Evolutionary conservation across 1,140 invertebrate species (phyloP).

Genomic region (Tetragonula clypearis): DNA sequence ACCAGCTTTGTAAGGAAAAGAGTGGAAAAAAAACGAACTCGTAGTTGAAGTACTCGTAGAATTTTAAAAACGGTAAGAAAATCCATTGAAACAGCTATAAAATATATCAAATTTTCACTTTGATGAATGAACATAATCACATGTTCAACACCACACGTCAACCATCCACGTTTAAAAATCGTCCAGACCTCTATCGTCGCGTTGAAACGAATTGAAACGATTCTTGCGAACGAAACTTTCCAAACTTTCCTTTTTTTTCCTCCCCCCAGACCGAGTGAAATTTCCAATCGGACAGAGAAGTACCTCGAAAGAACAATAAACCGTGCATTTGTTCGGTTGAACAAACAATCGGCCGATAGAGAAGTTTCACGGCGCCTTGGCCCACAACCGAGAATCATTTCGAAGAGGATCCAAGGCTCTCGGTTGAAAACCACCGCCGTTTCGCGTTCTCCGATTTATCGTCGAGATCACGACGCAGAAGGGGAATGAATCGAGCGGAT

Average conservation of each 20-base stretch:
- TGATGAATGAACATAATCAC: too few relatives aligned
- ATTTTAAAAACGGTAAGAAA: too few relatives aligned
- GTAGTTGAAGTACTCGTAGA: too few relatives aligned
- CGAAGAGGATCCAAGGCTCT: background rate
- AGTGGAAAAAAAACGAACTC: too few relatives aligned
- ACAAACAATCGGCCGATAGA: background rate
- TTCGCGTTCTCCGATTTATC: slow-evolving; percentile 18
- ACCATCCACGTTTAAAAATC: background rate
- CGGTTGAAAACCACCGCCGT: background rate
- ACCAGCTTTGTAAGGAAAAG: too few relatives aligned
- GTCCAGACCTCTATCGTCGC: background rate
- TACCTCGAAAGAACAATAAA: slow-evolving; percentile 17
- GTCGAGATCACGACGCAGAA: background rate
- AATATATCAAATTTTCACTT: background rate
- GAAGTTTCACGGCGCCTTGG: background rate
- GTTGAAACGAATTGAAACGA: background rate
- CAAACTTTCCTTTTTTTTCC: too few relatives aligned
- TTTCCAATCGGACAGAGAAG: background rate
- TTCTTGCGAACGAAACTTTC: background rate
- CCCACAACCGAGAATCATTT: background rate
- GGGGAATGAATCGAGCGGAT: background rate
- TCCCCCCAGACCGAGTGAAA: background rate
- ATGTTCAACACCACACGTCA: too few relatives aligned
- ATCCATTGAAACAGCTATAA: background rate
- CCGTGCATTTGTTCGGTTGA: background rate